Percentiles rank a stretch among this genome's conserved stretches.
Conservation (phyloP, 2,888 invertebrate genomes). For the Mayetiola destructor region DNA sequence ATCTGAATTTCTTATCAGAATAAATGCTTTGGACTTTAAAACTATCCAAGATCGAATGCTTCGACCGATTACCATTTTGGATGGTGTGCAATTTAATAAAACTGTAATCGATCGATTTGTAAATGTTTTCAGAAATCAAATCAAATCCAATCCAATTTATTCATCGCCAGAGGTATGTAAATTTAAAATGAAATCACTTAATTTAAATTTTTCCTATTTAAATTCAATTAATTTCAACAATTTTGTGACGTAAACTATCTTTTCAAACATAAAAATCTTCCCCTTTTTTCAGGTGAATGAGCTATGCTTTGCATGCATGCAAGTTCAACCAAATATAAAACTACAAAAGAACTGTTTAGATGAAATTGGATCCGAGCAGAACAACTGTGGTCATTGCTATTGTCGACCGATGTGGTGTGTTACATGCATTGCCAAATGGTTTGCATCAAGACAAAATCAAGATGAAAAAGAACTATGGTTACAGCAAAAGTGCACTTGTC, state of each 20-base stretch:
- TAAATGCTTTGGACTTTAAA: slow-evolving; percentile 63
- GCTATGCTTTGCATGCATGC: slow-evolving; percentile 81
- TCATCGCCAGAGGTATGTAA: slow-evolving; percentile 39
- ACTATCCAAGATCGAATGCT: slow-evolving; percentile 58
- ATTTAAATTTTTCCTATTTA: no score
- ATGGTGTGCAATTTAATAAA: slow-evolving; percentile 58
- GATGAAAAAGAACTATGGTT: slow-evolving; percentile 62
- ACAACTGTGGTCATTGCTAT: slow-evolving; percentile 40
- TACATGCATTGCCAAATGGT: slow-evolving; percentile 75
- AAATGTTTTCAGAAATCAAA: slow-evolving; percentile 63
- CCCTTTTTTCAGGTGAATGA: slow-evolving; percentile 49
- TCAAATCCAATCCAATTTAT: slow-evolving; percentile 52
- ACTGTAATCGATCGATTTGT: slow-evolving; percentile 72
- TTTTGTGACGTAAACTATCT: no score
- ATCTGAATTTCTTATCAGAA: slow-evolving; percentile 49
- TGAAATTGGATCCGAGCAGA: slow-evolving; percentile 29
- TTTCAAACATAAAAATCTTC: no score
- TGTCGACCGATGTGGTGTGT: slow-evolving; percentile 84
- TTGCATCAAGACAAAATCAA: slow-evolving; percentile 65
- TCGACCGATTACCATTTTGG: slow-evolving; percentile 51
- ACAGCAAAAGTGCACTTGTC: slow-evolving; percentile 69
- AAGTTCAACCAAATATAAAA: slow-evolving; percentile 61
- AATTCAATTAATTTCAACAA: no score
- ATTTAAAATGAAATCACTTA: slow-evolving; percentile 1
- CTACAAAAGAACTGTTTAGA: slow-evolving; percentile 52